Percentiles rank a stretch among this genome's conserved stretches.
Evolutionary conservation across 2,888 invertebrate species (phyloP).

Genomic region (Frankliniella fusca): DNA sequence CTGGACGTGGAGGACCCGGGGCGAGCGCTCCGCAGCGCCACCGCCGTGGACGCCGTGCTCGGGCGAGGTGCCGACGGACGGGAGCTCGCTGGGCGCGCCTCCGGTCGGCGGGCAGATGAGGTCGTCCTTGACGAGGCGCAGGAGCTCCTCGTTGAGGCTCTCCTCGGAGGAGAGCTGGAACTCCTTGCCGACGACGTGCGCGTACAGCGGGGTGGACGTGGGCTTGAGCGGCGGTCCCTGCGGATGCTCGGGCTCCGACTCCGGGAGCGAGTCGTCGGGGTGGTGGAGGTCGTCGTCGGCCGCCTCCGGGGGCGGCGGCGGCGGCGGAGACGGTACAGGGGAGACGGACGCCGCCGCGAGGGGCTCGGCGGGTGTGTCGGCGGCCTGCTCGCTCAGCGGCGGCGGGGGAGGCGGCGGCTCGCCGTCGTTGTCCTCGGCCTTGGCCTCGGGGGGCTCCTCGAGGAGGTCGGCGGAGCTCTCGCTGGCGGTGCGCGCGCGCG

Average conservation of each 20-base stretch:
- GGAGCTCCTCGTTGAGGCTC: slow-evolving; percentile 21
- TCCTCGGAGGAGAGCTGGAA: slow-evolving; percentile 23
- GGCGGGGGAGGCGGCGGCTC: slow-evolving; percentile 4
- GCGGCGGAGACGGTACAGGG: not conserved
- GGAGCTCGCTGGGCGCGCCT: slow-evolving; percentile 29
- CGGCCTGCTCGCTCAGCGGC: not conserved
- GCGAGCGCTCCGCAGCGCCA: not conserved
- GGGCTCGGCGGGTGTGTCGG: not conserved
- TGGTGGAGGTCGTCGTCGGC: not conserved
- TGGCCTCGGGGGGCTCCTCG: not conserved
- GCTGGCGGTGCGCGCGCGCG: slow-evolving; percentile 2
- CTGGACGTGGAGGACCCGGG: not conserved
- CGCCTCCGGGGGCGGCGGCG: not conserved
- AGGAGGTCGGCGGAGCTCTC: slow-evolving; percentile 13
- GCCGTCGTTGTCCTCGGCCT: not conserved
- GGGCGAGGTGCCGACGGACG: slow-evolving; percentile 33
- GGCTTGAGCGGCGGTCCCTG: slow-evolving; percentile 5
- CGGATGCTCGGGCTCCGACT: not conserved
- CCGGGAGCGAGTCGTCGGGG: not conserved
- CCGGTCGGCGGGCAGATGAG: slow-evolving; percentile 37
- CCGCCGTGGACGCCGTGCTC: not conserved
- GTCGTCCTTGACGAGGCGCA: slow-evolving; percentile 33
- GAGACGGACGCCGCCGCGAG: not conserved
- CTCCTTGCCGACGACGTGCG: slow-evolving; percentile 16
- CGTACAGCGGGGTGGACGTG: slow-evolving; percentile 11